Base-by-base conservation (phyloP, 1,140 invertebrate species). In the Zaprionus vittiger region DNA sequence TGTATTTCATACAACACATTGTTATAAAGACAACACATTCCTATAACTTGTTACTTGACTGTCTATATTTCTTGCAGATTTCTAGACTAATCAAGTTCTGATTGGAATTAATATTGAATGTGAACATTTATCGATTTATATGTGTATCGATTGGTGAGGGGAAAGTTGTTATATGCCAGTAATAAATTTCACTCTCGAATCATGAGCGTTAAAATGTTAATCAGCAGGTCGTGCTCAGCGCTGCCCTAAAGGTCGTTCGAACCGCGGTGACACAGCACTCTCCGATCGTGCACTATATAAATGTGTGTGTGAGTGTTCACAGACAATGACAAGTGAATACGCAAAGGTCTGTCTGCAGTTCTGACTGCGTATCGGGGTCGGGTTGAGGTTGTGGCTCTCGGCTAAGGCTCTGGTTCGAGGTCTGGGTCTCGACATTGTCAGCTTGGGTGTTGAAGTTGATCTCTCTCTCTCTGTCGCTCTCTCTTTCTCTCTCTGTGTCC, bases 121-220 rank as follows among this genome's bases (percentile, higher is more conserved):
- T n/a, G 38, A n/a, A 6, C 15, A 24, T 52, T 52, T 34, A 34
- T 24, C 20, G 2, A 24, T 4, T 5, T 47, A 17, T 7, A 44
- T 12, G 12, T 22, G 5, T 22, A 64, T 52, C 12, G 9, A 17
- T 47, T 15, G 20, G 7, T 6, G 12, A 6, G 14, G 67, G 67
- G 67, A 70, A 70, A 70, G 57, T 70, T 61, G 2, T 22, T 44
- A 17, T 47, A 31, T 17, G 34, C 12, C 17, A n/a, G 41, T 6
- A 22, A 20, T 20, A 63, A 70, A 34, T 59, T 75, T 61, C 64
- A 67, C 54, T 57, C 38, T 47, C 12, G 24, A 41, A 47, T 34
- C n/a, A 17, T 9, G 61, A 37, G 2, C n/a, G 31, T 34, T 22
- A 24, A 54, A 52, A 41, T 63, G 49, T 12, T 63, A 63, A 41